Percentiles rank a stretch among this genome's conserved stretches.
Evolutionary conservation across 2,797 vertebrate genomes (phyloP).

Genomic region (Enteromius argenteus): DNA sequence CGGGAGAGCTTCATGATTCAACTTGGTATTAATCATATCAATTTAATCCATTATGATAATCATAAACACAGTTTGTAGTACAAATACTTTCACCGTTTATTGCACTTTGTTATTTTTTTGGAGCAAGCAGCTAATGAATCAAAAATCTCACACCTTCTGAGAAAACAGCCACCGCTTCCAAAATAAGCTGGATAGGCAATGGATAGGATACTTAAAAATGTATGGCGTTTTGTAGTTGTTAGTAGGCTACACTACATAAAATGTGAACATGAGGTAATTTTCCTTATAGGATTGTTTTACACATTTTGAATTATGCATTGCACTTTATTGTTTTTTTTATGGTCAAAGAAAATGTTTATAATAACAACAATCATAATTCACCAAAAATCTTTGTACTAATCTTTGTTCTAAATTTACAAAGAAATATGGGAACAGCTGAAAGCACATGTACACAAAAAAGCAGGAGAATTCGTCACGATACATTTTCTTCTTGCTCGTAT

Average conservation of each 20-base stretch:
- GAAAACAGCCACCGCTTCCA: background rate
- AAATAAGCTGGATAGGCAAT: background rate
- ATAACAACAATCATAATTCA: background rate
- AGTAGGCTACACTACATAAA: background rate
- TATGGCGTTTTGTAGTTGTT: background rate
- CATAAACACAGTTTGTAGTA: background rate
- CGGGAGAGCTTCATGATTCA: background rate
- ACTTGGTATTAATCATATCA: background rate
- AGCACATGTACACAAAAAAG: background rate
- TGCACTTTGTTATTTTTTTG: background rate
- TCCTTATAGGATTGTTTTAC: background rate
- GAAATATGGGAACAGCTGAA: background rate
- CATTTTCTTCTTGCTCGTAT: too few species aligned
- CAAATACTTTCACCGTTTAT: background rate
- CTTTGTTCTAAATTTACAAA: background rate
- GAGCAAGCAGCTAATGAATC: too few species aligned
- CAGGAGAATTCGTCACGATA: background rate
- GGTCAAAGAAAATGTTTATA: background rate
- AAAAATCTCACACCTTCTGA: too few species aligned
- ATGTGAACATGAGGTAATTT: background rate
- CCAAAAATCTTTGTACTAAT: background rate
- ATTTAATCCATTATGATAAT: background rate
- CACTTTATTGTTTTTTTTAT: background rate
- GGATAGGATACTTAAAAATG: background rate
- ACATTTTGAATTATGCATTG: background rate